Conservation (phyloP, 2,797 vertebrate species). For the Clangula hyemalis region DNA sequence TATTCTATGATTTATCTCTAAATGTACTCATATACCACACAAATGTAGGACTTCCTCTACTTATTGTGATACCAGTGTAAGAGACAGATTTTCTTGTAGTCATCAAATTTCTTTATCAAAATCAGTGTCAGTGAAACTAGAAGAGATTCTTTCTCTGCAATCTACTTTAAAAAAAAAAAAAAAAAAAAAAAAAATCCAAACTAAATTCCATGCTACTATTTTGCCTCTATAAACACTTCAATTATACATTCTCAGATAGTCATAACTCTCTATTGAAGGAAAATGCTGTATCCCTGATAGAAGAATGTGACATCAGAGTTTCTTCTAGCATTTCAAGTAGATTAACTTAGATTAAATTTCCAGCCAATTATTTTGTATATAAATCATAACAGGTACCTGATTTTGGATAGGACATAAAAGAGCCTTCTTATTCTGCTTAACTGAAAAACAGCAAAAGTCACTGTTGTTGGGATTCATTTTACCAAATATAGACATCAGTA, state of each 20-base stretch:
- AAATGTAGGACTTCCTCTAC: conserved; percentile 49
- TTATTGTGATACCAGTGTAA: conserved; percentile 45
- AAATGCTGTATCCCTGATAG: not conserved
- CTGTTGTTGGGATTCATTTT: not conserved
- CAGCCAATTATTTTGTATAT: not conserved
- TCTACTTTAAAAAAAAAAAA: conserved; percentile 30
- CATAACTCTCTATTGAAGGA: not conserved
- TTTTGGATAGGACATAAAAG: not conserved
- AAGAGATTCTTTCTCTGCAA: conserved; percentile 12
- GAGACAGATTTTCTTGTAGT: conserved; percentile 3
- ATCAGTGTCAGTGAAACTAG: not conserved
- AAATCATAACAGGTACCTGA: not conserved
- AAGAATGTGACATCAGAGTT: not conserved
- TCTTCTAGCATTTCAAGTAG: not conserved
- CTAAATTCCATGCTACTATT: not conserved
- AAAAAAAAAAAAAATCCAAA: not conserved
- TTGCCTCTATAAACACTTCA: conserved; percentile 56
- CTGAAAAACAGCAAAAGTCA: not conserved
- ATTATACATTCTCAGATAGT: not conserved
- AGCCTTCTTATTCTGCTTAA: not conserved
- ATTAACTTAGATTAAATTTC: not conserved
- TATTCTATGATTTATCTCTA: conserved; percentile 46
- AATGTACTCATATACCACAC: conserved; percentile 22
- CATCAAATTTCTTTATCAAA: conserved; percentile 23
- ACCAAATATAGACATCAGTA: not conserved